Conservation (phyloP, 1,140 invertebrate genomes). For the Trichogramma pretiosum region DNA sequence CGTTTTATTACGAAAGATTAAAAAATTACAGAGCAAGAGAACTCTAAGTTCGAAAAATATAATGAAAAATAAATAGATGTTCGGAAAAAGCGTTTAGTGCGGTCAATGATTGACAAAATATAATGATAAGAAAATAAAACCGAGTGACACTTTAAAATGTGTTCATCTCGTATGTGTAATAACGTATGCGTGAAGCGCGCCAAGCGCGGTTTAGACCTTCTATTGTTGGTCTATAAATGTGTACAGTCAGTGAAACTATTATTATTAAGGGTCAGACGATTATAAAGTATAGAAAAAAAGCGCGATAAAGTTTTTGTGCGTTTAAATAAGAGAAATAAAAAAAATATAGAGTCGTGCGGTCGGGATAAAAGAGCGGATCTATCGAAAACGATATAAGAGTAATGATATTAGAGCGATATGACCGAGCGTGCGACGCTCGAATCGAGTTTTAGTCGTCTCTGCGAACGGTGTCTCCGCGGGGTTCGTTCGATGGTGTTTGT, state of each 20-base stretch:
- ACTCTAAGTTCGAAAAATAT: constrained; percentile 1
- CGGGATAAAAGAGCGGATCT: constrained; percentile 7
- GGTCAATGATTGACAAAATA: no score
- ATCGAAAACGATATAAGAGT: constrained; percentile 11
- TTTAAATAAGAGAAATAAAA: constrained; percentile 5
- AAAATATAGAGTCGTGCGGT: constrained; percentile 8
- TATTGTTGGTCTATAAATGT: constrained; percentile 48
- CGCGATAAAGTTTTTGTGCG: constrained; percentile 15
- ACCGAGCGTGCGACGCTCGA: constrained; percentile 14
- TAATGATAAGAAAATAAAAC: constrained; percentile 1
- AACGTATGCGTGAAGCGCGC: constrained; percentile 33
- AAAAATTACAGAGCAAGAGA: not conserved
- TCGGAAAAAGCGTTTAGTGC: no score
- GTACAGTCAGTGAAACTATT: constrained; percentile 49
- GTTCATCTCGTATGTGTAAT: constrained; percentile 18
- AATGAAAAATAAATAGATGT: constrained; percentile 11
- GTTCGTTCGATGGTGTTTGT: constrained; percentile 18
- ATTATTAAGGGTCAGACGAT: constrained; percentile 45
- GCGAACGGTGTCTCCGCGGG: constrained; percentile 18
- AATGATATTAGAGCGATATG: not conserved
- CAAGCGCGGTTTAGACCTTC: constrained; percentile 39
- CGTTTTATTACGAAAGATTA: constrained; percentile 1
- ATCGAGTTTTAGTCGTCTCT: constrained; percentile 18
- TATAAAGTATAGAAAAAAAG: constrained; percentile 22
- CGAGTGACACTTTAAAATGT: constrained; percentile 17